phyloP scores from a whole-genome alignment of 2,888 invertebrate species.

The Gisinianus flammeolus region DNA sequence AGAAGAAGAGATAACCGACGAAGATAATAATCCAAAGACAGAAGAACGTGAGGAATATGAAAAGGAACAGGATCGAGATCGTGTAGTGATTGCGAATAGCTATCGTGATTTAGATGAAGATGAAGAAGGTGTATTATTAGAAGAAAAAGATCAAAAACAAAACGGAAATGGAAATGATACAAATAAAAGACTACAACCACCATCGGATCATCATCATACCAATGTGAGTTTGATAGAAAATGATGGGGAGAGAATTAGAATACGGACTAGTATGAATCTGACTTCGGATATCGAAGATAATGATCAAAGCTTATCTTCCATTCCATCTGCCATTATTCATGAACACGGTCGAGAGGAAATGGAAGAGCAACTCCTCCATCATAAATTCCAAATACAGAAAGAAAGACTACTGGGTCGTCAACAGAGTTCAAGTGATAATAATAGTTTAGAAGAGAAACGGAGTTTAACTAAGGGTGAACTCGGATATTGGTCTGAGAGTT shows the following conservation, averaged over 20 bases:
- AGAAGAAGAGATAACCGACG: background rate
- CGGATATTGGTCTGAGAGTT: constrained; percentile 55
- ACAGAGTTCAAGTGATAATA: background rate
- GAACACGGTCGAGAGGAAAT: background rate
- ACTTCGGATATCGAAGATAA: constrained; percentile 1
- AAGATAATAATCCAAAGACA: background rate
- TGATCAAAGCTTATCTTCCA: constrained; percentile 25
- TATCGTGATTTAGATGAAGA: background rate
- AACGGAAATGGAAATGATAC: background rate
- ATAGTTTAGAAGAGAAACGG: constrained; percentile 10
- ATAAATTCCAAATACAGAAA: background rate
- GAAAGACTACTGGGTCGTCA: background rate
- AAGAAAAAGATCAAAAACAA: background rate
- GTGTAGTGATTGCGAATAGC: background rate
- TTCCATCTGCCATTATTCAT: constrained; percentile 17
- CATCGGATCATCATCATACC: background rate
- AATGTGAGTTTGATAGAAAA: background rate
- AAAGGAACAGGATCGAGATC: too few relatives aligned
- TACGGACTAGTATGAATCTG: constrained; percentile 14
- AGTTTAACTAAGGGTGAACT: background rate
- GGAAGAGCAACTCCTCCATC: background rate
- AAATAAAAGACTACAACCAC: background rate
- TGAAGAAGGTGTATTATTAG: background rate
- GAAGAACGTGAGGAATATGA: background rate
- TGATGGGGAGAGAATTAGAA: constrained; percentile 16